A percentile compares a stretch with the other conserved stretches of the same genome.
Evolutionary conservation across 2,888 invertebrate species (phyloP).

Genomic region (Callyntrura sp.): DNA sequence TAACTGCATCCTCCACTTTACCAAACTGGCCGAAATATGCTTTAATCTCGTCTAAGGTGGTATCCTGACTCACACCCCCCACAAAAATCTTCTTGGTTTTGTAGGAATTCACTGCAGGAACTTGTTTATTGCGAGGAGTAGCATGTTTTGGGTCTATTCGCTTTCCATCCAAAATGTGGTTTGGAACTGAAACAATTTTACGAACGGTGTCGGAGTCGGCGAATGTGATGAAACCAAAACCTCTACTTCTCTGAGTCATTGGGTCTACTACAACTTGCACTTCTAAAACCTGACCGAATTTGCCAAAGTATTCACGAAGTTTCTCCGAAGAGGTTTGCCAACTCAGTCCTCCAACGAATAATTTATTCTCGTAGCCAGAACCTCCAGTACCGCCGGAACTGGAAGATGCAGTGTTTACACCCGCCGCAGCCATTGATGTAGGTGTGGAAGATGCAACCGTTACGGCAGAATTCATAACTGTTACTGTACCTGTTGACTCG

Average conservation of each 20-base stretch:
- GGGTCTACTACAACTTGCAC: constrained; percentile 97
- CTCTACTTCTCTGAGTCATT: constrained; percentile 96
- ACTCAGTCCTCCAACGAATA: constrained; percentile 95
- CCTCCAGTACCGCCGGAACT: constrained; percentile 18
- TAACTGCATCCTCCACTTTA: constrained; percentile 95
- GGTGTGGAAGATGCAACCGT: constrained; percentile 43
- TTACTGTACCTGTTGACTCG: constrained; percentile 48
- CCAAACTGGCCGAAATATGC: constrained; percentile 96
- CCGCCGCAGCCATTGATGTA: constrained; percentile 15
- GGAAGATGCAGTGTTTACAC: constrained; percentile 43
- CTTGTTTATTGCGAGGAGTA: constrained; percentile 92
- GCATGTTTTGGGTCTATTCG: constrained; percentile 97
- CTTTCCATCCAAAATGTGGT: constrained; percentile 92
- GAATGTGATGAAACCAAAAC: constrained; percentile 97
- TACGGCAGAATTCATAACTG: constrained; percentile 34
- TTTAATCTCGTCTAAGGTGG: constrained; percentile 95
- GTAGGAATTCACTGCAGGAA: constrained; percentile 90
- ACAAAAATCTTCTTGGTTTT: constrained; percentile 97
- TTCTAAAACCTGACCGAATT: constrained; percentile 96
- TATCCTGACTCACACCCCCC: constrained; percentile 96
- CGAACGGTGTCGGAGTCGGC: constrained; percentile 95
- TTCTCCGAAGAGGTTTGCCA: constrained; percentile 98
- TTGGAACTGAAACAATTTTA: constrained; percentile 95
- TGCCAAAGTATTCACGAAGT: constrained; percentile 94
- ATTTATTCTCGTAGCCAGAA: constrained; percentile 86